Conservation (phyloP, 1,140 invertebrate species). For the Zaprionus nigranus region DNA sequence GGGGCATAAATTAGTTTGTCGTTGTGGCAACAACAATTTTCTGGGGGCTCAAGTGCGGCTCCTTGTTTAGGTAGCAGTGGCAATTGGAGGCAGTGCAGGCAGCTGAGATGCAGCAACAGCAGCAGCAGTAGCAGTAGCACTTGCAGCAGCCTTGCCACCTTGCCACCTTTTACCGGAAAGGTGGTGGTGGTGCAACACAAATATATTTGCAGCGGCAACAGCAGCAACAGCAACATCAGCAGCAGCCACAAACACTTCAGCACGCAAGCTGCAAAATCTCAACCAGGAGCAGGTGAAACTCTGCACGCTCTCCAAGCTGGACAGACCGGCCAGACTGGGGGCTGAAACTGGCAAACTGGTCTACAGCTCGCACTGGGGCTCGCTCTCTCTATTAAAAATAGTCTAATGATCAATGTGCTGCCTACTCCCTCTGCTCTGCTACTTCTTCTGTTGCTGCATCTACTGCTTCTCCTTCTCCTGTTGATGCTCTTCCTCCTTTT, state of each 20-base stretch:
- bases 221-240: conserved; percentile 26
- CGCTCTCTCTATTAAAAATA: conserved; percentile 77
- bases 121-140: not conserved
- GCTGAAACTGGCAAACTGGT: conserved; percentile 58
- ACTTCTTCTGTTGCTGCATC: no score
- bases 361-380: conserved; percentile 6
- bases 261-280: conserved; percentile 71
- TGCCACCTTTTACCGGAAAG: conserved; percentile 49
- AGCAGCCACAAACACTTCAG: conserved; percentile 63
- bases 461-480: no score
- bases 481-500: no score
- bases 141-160: conserved; percentile 8
- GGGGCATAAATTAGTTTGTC: conserved; percentile 78
- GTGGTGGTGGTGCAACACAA: conserved; percentile 30
- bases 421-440: not conserved
- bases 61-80: conserved; percentile 56
- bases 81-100: not conserved
- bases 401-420: conserved; percentile 73
- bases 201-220: conserved; percentile 16
- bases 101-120: not conserved
- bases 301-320: conserved; percentile 53
- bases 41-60: not conserved
- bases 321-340: conserved; percentile 60
- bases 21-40: conserved; percentile 57
- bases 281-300: conserved; percentile 78